Evolutionary conservation across 2,113 vertebrate genomes (phyloP), one percentile per base, ranked within the genome.

Genomic region (Bos indicus): DNA sequence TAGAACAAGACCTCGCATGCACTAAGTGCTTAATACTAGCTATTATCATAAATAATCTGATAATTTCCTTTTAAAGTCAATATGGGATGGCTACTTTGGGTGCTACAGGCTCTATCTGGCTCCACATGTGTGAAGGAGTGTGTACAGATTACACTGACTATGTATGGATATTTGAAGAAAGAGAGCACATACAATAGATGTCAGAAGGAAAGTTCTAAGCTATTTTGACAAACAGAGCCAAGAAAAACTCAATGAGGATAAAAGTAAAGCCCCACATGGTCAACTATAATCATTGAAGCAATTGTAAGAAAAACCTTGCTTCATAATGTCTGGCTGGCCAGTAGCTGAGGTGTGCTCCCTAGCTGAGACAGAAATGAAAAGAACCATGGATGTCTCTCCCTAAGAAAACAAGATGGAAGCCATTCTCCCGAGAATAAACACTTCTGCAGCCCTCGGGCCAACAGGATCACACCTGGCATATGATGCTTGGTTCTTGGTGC

Each of bases 171-270:
- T 43, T 64, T 33, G 33, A 94, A 94, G 91, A 92, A 78, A 54
- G 33, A 64, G 14, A 33, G 5, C 1, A 52, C 30, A 81, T 71
- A 30, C 52, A 57, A 48, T 23, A 91, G 57, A 90, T 40, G 21
- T 33, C 43, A 91, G 56, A 77, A 74, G 33, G 33, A 84, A 92
- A 57, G 46, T 64, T 90, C 85, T 62, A 43, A 88, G 57, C 83
- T 57, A 52, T 36, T 36, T 93, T 90, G 81, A 96, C 85, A 93
- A 92, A 93, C n/a, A 91, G 83, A 86, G 71, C 91, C 62, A 88
- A 81, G 80, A 81, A 92, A 92, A 92, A 95, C 64, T 67, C 80
- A 85, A 48, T 67, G 84, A 90, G 57, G 64, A 92, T 81, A 92
- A 92, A 91, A 88, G 93, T 64, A 59, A 94, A 89, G 74, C 54